Base-by-base conservation (phyloP, 1,140 invertebrate genomes). In the Drosophila tani region DNA sequence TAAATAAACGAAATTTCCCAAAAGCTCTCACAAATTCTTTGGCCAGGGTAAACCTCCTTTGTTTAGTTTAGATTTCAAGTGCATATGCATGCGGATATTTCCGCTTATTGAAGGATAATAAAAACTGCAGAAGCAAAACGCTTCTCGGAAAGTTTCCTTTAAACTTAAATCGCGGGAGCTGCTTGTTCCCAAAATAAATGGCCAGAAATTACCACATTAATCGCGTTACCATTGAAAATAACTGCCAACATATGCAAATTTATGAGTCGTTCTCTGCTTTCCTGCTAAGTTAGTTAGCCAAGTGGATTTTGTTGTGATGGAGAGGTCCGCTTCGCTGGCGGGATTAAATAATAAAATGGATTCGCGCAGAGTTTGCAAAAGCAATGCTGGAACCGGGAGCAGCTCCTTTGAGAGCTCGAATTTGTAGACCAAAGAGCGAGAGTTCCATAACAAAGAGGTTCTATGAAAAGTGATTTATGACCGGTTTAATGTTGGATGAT, bases 1-100 rank as follows among this genome's bases (percentile, higher is more conserved):
- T 71, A 73, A 75, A 74, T 64, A 74, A 64, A 49, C 69, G 41
- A 64, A 75, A 75, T 75, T 75, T 46, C 3, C 27, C 11, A 5
- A 53, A 47, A 74, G 19, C 47, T 41, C 12, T 17, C 4, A 11
- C 19, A 70, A 69, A 69, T 46, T 27, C 32, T 11, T 35, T 19
- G 35, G 29, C n/a, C n/a, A 21, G 19, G 24, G 14, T n/a, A 45
- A 40, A 57, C 32, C 27, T 32, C 5, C 11, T 21, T 49, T 35
- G 19, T 56, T 57, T 35, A 43, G 43, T 50, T 59, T 71, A 35
- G 24, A 50, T 50, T 71, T 71, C 14, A 11, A 17, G 40, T 55
- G 3, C 12, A 29, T 35, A 17, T 19, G 29, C 32, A 35, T 35
- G 63, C 5, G 19, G 15, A 15, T 12, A 14, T 43, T 29, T 29